Conservation (phyloP, 2,888 invertebrate genomes). For the Eristalis tenax region DNA sequence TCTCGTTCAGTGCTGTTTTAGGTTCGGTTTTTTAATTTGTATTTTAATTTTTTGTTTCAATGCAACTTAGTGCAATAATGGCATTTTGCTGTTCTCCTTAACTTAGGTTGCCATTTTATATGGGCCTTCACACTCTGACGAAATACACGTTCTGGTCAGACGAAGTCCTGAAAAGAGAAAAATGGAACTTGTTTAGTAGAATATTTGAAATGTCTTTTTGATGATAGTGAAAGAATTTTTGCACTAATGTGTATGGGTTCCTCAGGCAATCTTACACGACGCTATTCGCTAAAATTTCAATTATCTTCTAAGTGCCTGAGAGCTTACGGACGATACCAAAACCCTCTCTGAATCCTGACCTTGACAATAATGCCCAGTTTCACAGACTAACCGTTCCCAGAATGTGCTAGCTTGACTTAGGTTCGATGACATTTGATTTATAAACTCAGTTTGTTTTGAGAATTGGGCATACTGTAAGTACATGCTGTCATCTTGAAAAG, state of each 20-base stretch:
- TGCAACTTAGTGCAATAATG: conserved; percentile 65
- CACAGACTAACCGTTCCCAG: too few relatives aligned
- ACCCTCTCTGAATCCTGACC: too few relatives aligned
- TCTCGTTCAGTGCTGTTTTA: conserved; percentile 57
- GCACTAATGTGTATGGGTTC: background rate
- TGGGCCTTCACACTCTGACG: conserved; percentile 48
- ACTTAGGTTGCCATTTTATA: conserved; percentile 63
- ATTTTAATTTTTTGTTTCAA: conserved; percentile 21
- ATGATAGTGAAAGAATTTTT: background rate
- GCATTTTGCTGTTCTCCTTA: conserved; percentile 52
- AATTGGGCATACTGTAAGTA: too few relatives aligned
- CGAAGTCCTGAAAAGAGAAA: conserved; percentile 19
- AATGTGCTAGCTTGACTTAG: too few relatives aligned
- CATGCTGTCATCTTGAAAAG: too few relatives aligned
- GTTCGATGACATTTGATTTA: too few relatives aligned
- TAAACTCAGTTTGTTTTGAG: too few relatives aligned
- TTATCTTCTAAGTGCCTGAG: too few relatives aligned
- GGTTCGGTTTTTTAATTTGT: conserved; percentile 17
- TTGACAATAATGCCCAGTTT: too few relatives aligned
- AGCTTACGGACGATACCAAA: too few relatives aligned
- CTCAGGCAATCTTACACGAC: background rate
- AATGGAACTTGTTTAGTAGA: background rate
- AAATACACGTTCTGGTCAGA: conserved; percentile 24
- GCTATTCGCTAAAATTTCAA: background rate
- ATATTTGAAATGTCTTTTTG: background rate